phyloP scores from a whole-genome alignment of 2,797 vertebrate genomes.

The Chloroceryle inda region DNA sequence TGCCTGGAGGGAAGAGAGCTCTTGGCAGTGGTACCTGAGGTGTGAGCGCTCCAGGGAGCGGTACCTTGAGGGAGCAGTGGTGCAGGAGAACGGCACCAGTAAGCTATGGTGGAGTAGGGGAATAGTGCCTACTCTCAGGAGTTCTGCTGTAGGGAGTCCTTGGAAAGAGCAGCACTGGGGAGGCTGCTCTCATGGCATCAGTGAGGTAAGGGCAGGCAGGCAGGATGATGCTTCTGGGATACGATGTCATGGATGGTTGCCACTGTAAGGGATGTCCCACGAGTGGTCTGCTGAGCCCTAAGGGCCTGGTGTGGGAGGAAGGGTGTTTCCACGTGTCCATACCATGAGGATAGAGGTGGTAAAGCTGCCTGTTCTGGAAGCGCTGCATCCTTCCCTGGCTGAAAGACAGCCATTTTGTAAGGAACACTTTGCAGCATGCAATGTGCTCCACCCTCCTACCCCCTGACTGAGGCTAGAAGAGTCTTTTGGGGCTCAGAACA shows the following conservation, averaged over 20 bases:
- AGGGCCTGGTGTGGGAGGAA: background rate
- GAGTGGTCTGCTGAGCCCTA: background rate
- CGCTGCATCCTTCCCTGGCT: background rate
- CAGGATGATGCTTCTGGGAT: background rate
- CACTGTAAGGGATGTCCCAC: fast-evolving
- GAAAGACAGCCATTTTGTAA: background rate
- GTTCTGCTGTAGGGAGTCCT: background rate
- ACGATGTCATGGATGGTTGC: background rate
- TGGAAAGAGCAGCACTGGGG: background rate
- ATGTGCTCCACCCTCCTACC: background rate
- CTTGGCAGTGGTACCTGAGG: background rate
- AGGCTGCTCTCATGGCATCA: background rate
- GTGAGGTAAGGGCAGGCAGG: background rate
- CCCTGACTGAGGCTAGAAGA: background rate
- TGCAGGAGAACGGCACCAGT: fast-evolving
- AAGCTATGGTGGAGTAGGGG: background rate
- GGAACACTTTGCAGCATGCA: background rate
- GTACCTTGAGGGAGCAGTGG: background rate
- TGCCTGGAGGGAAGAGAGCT: background rate
- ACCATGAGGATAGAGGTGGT: background rate
- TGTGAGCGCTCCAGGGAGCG: background rate
- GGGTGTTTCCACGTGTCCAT: background rate
- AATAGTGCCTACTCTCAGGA: background rate
- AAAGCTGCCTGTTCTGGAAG: background rate
- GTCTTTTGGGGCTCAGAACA: background rate